Evolutionary conservation across 1,140 invertebrate genomes (phyloP), one percentile per base, ranked within the genome.

Genomic region (Drosophila bocqueti): DNA sequence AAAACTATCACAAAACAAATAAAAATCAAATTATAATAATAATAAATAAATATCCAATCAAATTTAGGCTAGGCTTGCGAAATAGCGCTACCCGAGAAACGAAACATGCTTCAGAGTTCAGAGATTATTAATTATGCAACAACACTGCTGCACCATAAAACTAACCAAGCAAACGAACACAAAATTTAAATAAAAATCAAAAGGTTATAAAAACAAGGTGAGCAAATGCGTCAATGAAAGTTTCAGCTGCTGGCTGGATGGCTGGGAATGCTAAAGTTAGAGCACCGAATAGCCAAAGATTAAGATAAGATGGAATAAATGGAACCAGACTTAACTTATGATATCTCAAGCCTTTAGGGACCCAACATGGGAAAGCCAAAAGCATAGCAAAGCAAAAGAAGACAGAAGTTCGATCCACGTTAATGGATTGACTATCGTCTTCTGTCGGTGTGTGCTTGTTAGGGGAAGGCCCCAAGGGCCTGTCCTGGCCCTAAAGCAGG

Each of bases 191-290:
- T 87, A 86, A 87, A 83, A 55, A 62, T 69, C 40, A 78, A 71
- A 74, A 63, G 45, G 36, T 45, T 26, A 76, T 76, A 63, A 78
- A 78, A 83, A 89, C 83, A 87, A 87, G 83, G 83, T 87, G 80
- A 87, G 65, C 84, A 77, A 89, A 87, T 87, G 73, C 83, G 83
- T 87, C 83, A 89, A 87, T 87, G 80, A 89, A 89, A 89, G 84
- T 87, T 68, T 52, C 42, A 64, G 61, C 77, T 61, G 69, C 40
- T n/a, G 47, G 64, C 67, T 26, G 45, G 13, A 9, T 26, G 46
- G 24, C 46, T 21, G 52, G 34, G 15, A 16, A 26, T n/a, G 21
- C 21, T 85, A 86, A 85, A 81, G 85, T 74, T 78, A 85, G 59
- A 79, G 57, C 34, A 50, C 73, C 29, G 50, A 74, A 47, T 24